These are phyloP conservation scores for Acrossocheilus wenchowensis DNA, from an alignment of 2,797 vertebrate genomes.

Conservation along the genomic window DNA sequence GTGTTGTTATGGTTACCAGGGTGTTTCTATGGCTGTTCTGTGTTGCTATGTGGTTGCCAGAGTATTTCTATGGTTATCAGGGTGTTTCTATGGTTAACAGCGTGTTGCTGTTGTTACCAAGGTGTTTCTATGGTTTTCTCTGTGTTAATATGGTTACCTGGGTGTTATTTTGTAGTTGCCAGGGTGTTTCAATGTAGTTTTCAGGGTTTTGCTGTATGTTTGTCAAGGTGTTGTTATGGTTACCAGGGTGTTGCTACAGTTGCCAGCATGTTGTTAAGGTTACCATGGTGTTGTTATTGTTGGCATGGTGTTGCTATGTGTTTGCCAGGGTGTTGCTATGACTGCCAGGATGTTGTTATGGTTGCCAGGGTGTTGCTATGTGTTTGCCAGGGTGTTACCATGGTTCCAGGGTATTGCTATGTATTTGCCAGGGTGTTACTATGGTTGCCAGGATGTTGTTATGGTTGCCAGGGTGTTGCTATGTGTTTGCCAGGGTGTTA, in stretches of 20 bases:
- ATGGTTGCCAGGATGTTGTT: neutral
- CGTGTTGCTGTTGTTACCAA: too few relatives aligned
- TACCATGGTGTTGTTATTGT: fast-evolving
- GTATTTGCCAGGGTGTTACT: neutral
- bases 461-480: fast-evolving
- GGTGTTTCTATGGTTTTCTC: too few relatives aligned
- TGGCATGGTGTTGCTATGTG: neutral
- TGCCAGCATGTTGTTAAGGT: neutral
- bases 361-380: neutral
- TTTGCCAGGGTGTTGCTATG: neutral
- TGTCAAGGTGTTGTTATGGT: fast-evolving
- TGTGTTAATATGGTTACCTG: neutral
- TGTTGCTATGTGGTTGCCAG: neutral
- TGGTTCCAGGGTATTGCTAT: neutral
- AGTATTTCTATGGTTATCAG: too few relatives aligned
- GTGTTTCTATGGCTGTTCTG: too few relatives aligned
- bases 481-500: neutral
- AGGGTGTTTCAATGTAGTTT: too few relatives aligned
- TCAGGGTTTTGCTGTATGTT: neutral
- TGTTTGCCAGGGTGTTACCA: too few relatives aligned
- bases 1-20: too few relatives aligned
- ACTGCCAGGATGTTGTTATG: neutral
- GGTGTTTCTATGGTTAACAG: too few relatives aligned
- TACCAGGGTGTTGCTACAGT: neutral
- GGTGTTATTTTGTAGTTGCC: neutral